These are phyloP conservation scores for Jordanella pulchra DNA, from an alignment of 2,797 vertebrate genomes.

Conservation along the genomic window DNA sequence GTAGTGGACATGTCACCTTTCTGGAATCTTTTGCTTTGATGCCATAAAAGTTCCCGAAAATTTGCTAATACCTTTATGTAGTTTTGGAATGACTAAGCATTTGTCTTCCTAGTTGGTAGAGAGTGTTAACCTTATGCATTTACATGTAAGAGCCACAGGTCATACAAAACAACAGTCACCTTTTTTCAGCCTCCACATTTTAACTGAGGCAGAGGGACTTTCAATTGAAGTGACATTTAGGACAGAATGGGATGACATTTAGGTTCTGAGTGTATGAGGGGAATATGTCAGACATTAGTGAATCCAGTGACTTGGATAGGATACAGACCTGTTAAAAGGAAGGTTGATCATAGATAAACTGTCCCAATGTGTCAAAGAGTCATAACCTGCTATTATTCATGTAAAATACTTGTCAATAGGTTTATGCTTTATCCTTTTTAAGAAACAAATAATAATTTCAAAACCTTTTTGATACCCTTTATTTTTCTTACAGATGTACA, in stretches of 20 bases:
- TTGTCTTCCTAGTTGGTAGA: constrained; percentile 19
- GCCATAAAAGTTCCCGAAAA: constrained; percentile 3
- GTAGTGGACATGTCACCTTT: constrained; percentile 6
- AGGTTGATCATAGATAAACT: background rate
- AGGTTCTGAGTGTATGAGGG: constrained; percentile 42
- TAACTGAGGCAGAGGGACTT: constrained; percentile 26
- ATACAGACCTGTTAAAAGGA: constrained; percentile 7
- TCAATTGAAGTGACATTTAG: constrained; percentile 70
- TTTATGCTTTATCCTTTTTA: no score
- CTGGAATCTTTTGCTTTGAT: constrained; percentile 8
- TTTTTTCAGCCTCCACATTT: constrained; percentile 36
- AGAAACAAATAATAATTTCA: no score
- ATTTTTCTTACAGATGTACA: no score
- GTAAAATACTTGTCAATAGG: constrained; percentile 6
- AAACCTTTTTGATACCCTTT: no score
- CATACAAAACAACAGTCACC: constrained; percentile 36
- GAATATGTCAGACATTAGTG: constrained; percentile 45
- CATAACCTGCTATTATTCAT: constrained; percentile 6
- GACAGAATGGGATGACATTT: constrained; percentile 70
- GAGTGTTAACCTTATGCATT: constrained; percentile 8
- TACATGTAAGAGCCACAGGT: constrained; percentile 19
- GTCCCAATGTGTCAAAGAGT: constrained; percentile 3
- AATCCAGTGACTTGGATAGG: constrained; percentile 29
- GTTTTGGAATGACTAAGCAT: background rate
- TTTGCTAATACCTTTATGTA: constrained; percentile 4